Conservation (phyloP, 2,113 vertebrate species). For the Protobothrops flavoviridis region DNA sequence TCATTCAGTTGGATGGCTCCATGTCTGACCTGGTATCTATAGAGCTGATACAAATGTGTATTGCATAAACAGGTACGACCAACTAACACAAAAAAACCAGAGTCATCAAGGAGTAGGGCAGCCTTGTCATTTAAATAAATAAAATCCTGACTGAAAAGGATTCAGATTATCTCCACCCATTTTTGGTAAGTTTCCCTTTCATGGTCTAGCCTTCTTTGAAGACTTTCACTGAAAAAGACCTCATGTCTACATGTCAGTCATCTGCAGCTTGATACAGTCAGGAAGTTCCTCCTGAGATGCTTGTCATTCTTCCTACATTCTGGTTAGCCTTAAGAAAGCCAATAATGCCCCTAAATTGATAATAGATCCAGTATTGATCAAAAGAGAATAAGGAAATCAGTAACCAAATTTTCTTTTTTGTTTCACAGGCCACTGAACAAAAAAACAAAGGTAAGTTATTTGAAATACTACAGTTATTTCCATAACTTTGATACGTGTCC, state of each 20-base stretch:
- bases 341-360: background rate
- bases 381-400: slow-evolving; percentile 22
- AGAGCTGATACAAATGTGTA: too few relatives aligned
- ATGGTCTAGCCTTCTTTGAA: background rate
- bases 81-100: too few relatives aligned
- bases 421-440: slow-evolving; percentile 84
- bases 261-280: background rate
- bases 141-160: background rate
- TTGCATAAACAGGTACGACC: background rate
- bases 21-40: too few relatives aligned
- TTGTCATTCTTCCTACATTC: slow-evolving; percentile 7
- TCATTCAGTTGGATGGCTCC: too few relatives aligned
- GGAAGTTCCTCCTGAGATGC: background rate
- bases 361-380: slow-evolving; percentile 1
- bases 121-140: background rate
- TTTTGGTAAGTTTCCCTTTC: background rate
- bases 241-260: background rate
- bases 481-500: background rate
- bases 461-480: slow-evolving; percentile 42
- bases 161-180: background rate
- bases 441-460: slow-evolving; percentile 84
- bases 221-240: background rate
- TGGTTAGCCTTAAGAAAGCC: slow-evolving; percentile 32
- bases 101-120: background rate
- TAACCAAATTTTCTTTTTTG: slow-evolving; percentile 69